Base-by-base conservation (phyloP, 2,113 vertebrate species). In the Hydropotes inermis region DNA sequence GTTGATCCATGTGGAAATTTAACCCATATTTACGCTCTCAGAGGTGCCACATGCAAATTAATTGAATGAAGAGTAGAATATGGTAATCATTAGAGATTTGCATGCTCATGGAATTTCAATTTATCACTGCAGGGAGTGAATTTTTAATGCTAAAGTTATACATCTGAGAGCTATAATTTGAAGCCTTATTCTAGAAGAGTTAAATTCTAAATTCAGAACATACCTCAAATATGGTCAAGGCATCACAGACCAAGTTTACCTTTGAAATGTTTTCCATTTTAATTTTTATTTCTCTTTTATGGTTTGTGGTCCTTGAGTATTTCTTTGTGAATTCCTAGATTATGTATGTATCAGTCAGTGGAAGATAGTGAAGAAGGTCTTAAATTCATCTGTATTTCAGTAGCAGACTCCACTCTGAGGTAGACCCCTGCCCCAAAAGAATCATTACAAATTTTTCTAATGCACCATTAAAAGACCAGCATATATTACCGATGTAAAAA, bases 231-330 rank as follows among this genome's bases (percentile, higher is more conserved):
- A 3, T 30, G 12, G 27, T 57, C 58, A 70, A 89, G 43, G 7
- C 12, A 78, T 33, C 28, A 25, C 5, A 3, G 36, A 33, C 67
- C 33, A 17, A 3, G 93, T 89, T 96, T 91, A 50, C 13, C 58
- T 92, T 94, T 45, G 70, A 89, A 58, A 36, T 79, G n/a, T 93
- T 85, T 85, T 87, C 28, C 17, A 23, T 74, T 91, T 94, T 82
- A 52, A 84, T 96, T 93, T 88, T 83, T 54, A 50, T 89, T 88
- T 92, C 43, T 67, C 52, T 94, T 95, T 39, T 55, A 83, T 17
- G 39, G 67, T 93, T 76, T 87, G 55, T 58, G 54, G 16, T 13
- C 8, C 25, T 89, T 95, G 89, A 81, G 30, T 28, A 83, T 81
- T 33, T 94, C 30, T 85, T 89, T 6, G 7, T 78, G 36, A 67